Conservation (phyloP, 2,113 vertebrate species). For the Cygnus buccinator region DNA sequence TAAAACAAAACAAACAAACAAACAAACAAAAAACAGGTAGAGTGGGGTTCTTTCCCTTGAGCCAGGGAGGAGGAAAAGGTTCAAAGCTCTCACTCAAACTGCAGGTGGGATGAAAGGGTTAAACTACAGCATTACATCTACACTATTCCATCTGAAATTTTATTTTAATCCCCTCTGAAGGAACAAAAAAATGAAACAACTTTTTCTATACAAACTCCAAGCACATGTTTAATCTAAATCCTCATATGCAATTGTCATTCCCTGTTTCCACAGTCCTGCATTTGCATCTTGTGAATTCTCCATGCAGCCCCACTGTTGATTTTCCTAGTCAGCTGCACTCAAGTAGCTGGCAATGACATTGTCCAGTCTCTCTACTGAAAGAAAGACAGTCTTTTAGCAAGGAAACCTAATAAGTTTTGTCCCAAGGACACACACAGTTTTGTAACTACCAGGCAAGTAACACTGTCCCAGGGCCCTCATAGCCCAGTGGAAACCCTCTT, state of each 20-base stretch:
- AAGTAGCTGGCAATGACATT: fast-evolving
- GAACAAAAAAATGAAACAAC: not conserved
- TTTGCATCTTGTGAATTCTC: not conserved
- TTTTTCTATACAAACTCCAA: not conserved
- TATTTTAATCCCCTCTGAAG: not conserved
- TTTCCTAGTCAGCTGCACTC: not conserved
- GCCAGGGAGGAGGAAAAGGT: not conserved
- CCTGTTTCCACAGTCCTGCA: not conserved
- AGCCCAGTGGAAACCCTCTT: not conserved
- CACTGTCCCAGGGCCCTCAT: not conserved
- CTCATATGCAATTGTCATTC: not conserved
- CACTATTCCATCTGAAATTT: not conserved
- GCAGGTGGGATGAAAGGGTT: not conserved
- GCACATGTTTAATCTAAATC: not conserved
- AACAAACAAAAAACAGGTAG: not conserved
- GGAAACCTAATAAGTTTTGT: not conserved
- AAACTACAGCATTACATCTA: not conserved
- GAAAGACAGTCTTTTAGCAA: not conserved
- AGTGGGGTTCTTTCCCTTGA: not conserved
- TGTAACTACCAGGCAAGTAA: not conserved
- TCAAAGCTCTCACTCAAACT: not conserved
- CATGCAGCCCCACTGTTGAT: fast-evolving
- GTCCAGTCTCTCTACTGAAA: not conserved
- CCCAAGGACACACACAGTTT: not conserved
- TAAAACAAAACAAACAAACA: not conserved